A percentile compares a stretch with the other conserved stretches of the same genome.
Evolutionary conservation across 2,113 vertebrate species (phyloP).

Genomic region (Dendropsophus ebraccatus): DNA sequence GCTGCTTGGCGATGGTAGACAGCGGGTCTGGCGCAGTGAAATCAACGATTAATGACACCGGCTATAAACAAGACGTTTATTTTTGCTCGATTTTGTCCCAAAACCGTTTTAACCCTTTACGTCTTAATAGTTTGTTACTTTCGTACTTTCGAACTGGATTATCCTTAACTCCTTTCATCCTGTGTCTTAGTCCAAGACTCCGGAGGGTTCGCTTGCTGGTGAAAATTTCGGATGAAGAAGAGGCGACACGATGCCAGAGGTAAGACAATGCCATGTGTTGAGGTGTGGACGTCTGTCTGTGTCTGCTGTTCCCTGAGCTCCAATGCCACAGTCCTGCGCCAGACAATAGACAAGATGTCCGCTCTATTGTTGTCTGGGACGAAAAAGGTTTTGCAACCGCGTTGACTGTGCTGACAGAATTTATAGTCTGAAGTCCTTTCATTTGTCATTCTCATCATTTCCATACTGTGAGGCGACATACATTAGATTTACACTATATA

Average conservation of each 20-base stretch:
- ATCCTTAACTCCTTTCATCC: slow-evolving; percentile 25
- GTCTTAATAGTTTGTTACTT: background rate
- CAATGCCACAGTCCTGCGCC: background rate
- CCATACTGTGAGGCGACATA: background rate
- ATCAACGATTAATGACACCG: background rate
- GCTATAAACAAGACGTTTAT: background rate
- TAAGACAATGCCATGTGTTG: background rate
- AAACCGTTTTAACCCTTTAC: background rate
- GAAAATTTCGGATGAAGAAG: background rate
- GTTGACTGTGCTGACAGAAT: background rate
- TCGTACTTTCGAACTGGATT: background rate
- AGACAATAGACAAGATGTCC: slow-evolving; percentile 30
- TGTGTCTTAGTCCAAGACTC: slow-evolving; percentile 6
- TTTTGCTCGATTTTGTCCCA: background rate
- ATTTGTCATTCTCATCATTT: background rate
- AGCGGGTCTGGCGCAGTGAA: background rate
- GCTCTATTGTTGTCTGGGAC: slow-evolving; percentile 37
- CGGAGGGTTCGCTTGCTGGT: background rate
- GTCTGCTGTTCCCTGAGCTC: slow-evolving; percentile 8
- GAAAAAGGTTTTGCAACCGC: background rate
- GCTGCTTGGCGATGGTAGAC: background rate
- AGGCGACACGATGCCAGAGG: background rate
- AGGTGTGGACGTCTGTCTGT: slow-evolving; percentile 39
- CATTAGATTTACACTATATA: too few relatives aligned
- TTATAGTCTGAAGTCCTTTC: background rate